Evolutionary conservation across 2,797 vertebrate genomes (phyloP).

Genomic region (Tragopan temminckii): DNA sequence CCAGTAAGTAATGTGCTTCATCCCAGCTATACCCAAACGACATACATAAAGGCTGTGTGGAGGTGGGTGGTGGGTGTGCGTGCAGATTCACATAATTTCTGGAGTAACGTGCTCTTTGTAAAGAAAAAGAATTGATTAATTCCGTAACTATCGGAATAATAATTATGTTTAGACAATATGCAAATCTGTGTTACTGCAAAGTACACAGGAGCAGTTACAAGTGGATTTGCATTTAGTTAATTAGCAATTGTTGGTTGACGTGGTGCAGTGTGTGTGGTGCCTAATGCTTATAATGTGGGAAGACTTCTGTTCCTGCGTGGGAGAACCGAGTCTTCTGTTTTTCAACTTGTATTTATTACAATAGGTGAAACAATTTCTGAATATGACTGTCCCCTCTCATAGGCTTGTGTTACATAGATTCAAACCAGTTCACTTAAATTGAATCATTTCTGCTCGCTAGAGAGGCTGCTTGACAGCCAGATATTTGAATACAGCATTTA

Average conservation of each 20-base stretch:
- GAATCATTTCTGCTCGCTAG: neutral
- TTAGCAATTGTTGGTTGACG: neutral
- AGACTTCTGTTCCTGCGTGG: neutral
- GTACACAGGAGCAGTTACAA: neutral
- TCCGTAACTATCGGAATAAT: neutral
- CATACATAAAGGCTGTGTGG: neutral
- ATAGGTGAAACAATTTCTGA: neutral
- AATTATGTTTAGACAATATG: neutral
- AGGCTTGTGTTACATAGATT: neutral
- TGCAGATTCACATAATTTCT: neutral
- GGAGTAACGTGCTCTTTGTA: neutral
- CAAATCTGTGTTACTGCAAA: neutral
- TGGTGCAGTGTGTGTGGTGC: neutral
- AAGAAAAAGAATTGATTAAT: neutral
- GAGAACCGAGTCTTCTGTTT: neutral
- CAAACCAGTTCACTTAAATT: neutral
- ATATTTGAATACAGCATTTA: constrained; percentile 4
- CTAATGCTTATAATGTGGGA: neutral
- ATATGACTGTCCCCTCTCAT: neutral
- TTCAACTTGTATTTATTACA: neutral
- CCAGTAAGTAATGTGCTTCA: constrained; percentile 81
- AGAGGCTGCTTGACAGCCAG: neutral
- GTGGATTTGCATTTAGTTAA: neutral
- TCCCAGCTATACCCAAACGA: neutral
- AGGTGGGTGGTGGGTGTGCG: neutral